Conservation (phyloP, 2,113 vertebrate species). For the Vanacampus margaritifer region DNA sequence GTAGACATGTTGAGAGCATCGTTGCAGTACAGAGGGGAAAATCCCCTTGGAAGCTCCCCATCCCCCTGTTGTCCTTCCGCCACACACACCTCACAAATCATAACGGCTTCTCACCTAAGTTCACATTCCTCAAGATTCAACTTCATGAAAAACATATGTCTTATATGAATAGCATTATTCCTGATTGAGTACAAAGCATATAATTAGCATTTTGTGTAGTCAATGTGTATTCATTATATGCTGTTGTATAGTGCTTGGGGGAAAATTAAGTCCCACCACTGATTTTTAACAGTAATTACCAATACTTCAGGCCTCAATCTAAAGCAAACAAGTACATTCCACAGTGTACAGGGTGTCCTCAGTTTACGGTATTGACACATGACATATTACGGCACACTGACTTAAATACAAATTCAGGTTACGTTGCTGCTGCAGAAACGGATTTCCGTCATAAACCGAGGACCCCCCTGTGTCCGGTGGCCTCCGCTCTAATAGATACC, state of each 20-base stretch:
- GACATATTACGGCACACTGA: not conserved
- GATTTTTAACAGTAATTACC: slow-evolving; percentile 3
- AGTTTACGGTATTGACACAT: not conserved
- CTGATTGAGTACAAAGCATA: slow-evolving; percentile 65
- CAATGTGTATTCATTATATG: slow-evolving; percentile 35
- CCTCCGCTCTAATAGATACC: not conserved
- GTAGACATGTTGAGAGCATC: slow-evolving; percentile 60
- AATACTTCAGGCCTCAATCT: too few species aligned
- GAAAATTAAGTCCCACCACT: slow-evolving; percentile 13
- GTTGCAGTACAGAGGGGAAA: slow-evolving; percentile 32
- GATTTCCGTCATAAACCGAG: not conserved
- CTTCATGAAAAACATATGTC: slow-evolving; percentile 74
- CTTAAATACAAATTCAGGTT: not conserved
- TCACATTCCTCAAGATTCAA: slow-evolving; percentile 71
- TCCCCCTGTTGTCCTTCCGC: slow-evolving; percentile 60
- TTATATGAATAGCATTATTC: slow-evolving; percentile 67
- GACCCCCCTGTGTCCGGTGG: not conserved
- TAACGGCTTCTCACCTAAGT: slow-evolving; percentile 67
- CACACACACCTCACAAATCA: slow-evolving; percentile 73
- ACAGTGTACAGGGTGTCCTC: not conserved
- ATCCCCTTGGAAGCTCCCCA: slow-evolving; percentile 45
- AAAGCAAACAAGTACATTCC: too few species aligned
- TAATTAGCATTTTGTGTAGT: slow-evolving; percentile 56
- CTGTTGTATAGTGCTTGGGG: not conserved
- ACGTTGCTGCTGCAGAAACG: not conserved